Conservation (phyloP, 2,888 invertebrate genomes). For the Barypeithes pellucidus region DNA sequence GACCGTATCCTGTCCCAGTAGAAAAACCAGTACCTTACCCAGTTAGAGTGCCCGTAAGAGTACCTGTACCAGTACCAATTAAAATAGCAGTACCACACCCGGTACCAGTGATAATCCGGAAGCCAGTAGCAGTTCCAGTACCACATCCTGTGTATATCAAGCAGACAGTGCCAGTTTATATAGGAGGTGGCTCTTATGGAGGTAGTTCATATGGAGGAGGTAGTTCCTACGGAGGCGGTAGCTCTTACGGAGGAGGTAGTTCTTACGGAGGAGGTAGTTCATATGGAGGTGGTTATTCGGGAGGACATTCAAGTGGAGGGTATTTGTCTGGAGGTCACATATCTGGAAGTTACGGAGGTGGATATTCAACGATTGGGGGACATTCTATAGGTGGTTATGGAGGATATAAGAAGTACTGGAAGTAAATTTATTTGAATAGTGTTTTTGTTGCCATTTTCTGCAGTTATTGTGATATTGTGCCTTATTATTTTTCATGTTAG, state of each 20-base stretch:
- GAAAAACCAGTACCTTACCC: conserved; percentile 72
- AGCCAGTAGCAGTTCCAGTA: conserved; percentile 72
- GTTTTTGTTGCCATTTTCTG: not conserved
- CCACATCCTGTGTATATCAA: conserved; percentile 59
- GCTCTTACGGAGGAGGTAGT: not conserved
- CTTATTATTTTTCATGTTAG: too few species aligned
- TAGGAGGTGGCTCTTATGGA: conserved; percentile 27
- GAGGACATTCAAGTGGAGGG: conserved; percentile 24
- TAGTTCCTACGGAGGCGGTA: conserved; percentile 26
- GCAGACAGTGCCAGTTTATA: conserved; percentile 54
- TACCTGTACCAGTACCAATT: conserved; percentile 66
- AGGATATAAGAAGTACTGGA: conserved; percentile 36
- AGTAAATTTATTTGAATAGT: not conserved
- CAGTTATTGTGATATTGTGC: conserved; percentile 22
- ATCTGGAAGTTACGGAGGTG: conserved; percentile 22
- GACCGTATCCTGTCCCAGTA: conserved; percentile 73
- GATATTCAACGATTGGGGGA: conserved; percentile 18
- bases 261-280: conserved; percentile 26
- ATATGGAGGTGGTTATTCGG: conserved; percentile 20
- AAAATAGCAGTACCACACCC: conserved; percentile 67
- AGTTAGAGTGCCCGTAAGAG: conserved; percentile 70
- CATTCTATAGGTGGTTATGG: conserved; percentile 28
- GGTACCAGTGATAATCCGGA: conserved; percentile 70
- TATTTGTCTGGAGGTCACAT: conserved; percentile 15
- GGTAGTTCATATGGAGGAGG: conserved; percentile 35